Base-by-base conservation (phyloP, 1,140 invertebrate genomes). In the Drosophila arawakana region DNA sequence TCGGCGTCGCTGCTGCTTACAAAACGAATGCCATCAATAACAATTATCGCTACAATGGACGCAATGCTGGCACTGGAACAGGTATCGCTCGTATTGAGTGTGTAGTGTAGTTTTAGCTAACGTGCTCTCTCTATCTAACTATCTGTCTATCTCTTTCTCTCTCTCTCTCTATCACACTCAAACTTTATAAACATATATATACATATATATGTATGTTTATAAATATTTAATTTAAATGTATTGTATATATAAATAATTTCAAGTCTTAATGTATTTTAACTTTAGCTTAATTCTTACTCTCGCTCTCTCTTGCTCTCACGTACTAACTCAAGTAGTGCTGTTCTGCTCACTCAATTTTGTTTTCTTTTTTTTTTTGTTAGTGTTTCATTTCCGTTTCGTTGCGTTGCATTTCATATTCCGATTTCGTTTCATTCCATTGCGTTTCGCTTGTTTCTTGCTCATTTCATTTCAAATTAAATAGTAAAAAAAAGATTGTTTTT, bases 21-120 rank as follows among this genome's bases (percentile, higher is more conserved):
- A 91, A 85, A 84, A 90, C 88, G 65, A 92, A 86, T 75, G 80
- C 82, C 69, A 85, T 92, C 71, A 92, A 92, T 89, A 92, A 91
- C 76, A 92, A 92, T 91, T 92, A 92, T 74, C 91, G 91, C 76
- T 92, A 90, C 83, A 91, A 91, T 89, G 90, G 90, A 90, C 91
- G 91, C 85, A 91, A 69, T 62, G 83, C 80, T 47, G 74, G 73
- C 76, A 50, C 80, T 68, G 90, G 90, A 82, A 91, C 90, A 91
- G 91, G 90, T 91, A 91, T 86, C 84, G 83, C 83, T 86, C 84
- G 84, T 67, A 73, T 71, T 71, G 76, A 80, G 73, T 86, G 66
- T 89, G 73, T 75, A 72, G 76, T 78, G 65, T 78, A 73, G 62
- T 68, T 30, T 18, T 77, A 73, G 43, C 58, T 76, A 52, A 61